phyloP scores from a whole-genome alignment of 1,140 invertebrate species.

The Diachasma alloeum region DNA sequence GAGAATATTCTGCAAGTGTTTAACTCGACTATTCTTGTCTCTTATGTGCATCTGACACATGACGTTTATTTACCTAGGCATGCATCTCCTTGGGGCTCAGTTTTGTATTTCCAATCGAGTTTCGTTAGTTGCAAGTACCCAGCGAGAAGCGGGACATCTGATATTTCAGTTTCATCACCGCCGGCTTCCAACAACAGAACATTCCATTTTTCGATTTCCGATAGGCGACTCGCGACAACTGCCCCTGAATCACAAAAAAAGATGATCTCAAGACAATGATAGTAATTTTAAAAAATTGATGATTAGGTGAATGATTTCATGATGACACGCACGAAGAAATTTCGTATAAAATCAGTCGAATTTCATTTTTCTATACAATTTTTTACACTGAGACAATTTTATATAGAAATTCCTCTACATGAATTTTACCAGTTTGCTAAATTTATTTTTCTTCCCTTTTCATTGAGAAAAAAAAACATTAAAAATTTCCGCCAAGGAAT shows the following conservation, averaged over 20 bases:
- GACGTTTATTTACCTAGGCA: slow-evolving; percentile 69
- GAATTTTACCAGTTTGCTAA: too few species aligned
- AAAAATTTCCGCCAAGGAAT: too few species aligned
- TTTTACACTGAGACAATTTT: too few species aligned
- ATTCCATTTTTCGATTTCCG: slow-evolving; percentile 82
- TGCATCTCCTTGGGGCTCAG: slow-evolving; percentile 83
- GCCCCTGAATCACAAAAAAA: slow-evolving; percentile 69
- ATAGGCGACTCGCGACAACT: slow-evolving; percentile 89
- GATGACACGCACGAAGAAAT: too few species aligned
- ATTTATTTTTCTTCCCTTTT: too few species aligned
- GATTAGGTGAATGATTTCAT: too few species aligned
- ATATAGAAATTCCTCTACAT: too few species aligned
- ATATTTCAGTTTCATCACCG: slow-evolving; percentile 89
- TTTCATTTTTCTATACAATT: too few species aligned
- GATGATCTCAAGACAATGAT: too few species aligned
- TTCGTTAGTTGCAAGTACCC: slow-evolving; percentile 88
- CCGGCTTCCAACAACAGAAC: slow-evolving; percentile 91
- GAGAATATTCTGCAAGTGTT: background rate
- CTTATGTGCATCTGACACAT: background rate
- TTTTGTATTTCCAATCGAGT: slow-evolving; percentile 92
- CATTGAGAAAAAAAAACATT: too few species aligned
- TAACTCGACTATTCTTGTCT: background rate
- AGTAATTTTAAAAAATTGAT: too few species aligned
- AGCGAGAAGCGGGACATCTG: slow-evolving; percentile 86
- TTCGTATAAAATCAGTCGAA: too few species aligned